Evolutionary conservation across 2,888 invertebrate genomes (phyloP).

Genomic region (Callinectes sapidus): DNA sequence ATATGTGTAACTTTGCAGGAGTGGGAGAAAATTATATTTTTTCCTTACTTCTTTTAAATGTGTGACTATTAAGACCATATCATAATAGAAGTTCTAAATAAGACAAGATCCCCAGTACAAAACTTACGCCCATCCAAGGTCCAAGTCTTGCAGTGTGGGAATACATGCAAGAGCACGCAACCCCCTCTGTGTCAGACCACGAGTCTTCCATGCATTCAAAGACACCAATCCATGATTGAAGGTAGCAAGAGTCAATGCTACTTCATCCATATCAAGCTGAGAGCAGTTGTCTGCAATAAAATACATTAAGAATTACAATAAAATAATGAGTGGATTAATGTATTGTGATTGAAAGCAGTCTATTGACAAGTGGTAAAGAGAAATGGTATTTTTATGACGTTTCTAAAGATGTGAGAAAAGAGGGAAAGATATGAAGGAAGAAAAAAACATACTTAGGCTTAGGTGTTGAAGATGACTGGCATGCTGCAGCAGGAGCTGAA

Average conservation of each 20-base stretch:
- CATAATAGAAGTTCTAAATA: background rate
- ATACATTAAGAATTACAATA: background rate
- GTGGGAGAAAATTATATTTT: background rate
- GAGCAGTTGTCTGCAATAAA: constrained; percentile 55
- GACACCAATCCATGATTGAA: constrained; percentile 64
- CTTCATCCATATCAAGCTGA: constrained; percentile 68
- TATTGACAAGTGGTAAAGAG: background rate
- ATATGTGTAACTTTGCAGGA: background rate
- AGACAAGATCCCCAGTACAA: background rate
- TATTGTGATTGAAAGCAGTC: background rate
- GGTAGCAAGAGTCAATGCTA: constrained; percentile 67
- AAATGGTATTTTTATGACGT: too few relatives aligned
- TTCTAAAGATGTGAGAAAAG: too few relatives aligned
- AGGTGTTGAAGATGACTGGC: constrained; percentile 62
- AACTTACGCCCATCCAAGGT: constrained; percentile 72
- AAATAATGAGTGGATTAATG: background rate
- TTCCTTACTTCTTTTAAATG: background rate
- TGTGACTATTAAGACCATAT: background rate
- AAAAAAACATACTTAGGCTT: constrained; percentile 54
- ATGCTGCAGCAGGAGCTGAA: constrained; percentile 69
- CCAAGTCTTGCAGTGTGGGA: constrained; percentile 60
- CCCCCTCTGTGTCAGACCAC: constrained; percentile 66
- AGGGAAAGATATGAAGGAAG: too few relatives aligned
- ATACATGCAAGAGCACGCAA: constrained; percentile 68
- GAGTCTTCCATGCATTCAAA: constrained; percentile 70